These are phyloP conservation scores for Gymnothorax reevesii DNA, from an alignment of 2,797 vertebrate species.

Conservation along the genomic window DNA sequence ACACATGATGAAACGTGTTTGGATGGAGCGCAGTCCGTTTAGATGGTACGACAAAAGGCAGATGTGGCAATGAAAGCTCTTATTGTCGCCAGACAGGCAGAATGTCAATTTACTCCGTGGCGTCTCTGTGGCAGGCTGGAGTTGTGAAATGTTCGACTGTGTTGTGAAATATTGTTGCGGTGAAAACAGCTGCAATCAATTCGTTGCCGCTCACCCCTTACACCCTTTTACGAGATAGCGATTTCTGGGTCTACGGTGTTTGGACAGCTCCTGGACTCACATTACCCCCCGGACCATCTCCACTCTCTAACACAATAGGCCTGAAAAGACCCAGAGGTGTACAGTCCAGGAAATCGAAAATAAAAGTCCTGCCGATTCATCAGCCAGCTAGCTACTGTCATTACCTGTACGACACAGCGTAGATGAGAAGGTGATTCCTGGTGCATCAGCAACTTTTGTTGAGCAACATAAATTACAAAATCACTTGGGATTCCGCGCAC, in stretches of 20 bases:
- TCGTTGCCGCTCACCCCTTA: not conserved
- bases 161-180: slow-evolving; percentile 1
- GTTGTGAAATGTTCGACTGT: not conserved
- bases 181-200: slow-evolving; percentile 1
- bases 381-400: too few species aligned
- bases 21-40: not conserved
- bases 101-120: not conserved
- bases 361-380: too few species aligned
- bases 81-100: not conserved
- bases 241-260: not conserved
- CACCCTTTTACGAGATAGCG: not conserved
- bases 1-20: not conserved
- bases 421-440: too few species aligned
- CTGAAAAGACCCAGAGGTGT: not conserved
- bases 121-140: not conserved
- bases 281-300: not conserved
- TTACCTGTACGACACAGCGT: too few species aligned
- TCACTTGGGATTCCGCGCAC: too few species aligned
- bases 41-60: not conserved
- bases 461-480: too few species aligned
- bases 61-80: not conserved
- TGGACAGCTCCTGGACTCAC: not conserved
- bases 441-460: too few species aligned
- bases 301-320: not conserved
- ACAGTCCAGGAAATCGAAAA: too few species aligned